A percentile compares a stretch with the other conserved stretches of the same genome.
phyloP scores from a whole-genome alignment of 64 coral and sea anemone species.

The Dendronephthya gigantea region DNA sequence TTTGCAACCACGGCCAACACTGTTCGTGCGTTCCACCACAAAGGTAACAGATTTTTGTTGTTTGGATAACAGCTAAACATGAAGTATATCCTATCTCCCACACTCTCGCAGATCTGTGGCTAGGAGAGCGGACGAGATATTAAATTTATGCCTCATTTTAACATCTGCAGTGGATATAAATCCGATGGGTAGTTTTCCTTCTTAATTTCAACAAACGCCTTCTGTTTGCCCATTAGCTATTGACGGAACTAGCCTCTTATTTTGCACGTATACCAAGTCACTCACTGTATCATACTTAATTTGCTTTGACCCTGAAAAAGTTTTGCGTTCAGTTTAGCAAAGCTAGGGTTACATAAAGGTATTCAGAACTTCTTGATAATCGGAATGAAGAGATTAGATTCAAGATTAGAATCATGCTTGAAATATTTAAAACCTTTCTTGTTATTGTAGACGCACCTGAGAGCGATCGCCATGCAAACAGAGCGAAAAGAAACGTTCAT shows the following conservation, averaged over 20 bases:
- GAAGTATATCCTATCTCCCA: too few relatives aligned
- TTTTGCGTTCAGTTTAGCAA: not conserved
- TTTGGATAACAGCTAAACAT: not conserved
- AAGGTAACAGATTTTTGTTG: conserved; percentile 29
- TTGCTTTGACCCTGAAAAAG: not conserved
- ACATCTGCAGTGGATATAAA: too few relatives aligned
- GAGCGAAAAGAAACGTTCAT: not conserved
- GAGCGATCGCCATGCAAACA: not conserved
- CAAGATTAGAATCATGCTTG: too few relatives aligned
- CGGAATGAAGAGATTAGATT: too few relatives aligned
- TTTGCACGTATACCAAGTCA: not conserved
- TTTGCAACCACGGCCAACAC: conserved; percentile 79
- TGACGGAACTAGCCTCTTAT: too few relatives aligned
- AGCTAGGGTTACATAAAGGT: not conserved
- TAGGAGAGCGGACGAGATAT: too few relatives aligned
- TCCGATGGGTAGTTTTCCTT: not conserved
- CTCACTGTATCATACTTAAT: too few relatives aligned
- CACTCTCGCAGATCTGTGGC: too few relatives aligned
- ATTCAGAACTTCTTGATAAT: not conserved
- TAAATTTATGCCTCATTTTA: too few relatives aligned
- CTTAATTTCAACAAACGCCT: not conserved
- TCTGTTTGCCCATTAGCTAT: not conserved
- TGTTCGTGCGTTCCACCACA: conserved; percentile 66
- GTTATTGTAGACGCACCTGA: not conserved
- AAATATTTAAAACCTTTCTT: not conserved